Evolutionary conservation across 2,113 vertebrate species (phyloP), one percentile per base, ranked within the genome.

Genomic region (Merops nubicus): DNA sequence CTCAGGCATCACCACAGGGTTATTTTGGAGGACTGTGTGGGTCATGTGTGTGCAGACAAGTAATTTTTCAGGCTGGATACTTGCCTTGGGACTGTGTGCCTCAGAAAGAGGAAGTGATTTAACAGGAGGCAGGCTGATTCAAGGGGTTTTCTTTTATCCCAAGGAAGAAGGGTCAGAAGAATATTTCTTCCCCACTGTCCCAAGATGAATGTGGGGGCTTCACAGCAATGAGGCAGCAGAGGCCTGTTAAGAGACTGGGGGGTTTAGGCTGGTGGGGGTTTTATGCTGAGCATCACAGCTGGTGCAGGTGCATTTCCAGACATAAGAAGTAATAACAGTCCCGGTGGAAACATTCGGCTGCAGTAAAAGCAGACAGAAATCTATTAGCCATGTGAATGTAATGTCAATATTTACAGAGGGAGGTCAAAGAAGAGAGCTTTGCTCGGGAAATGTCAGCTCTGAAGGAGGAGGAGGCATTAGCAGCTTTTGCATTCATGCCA

Each of bases 321-420:
- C 95, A 62, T 96, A 97, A 98, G 97, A 97, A 97, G 96, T 86
- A 96, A 91, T 95, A 98, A 98, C 88, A 80, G 96, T 98, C 98
- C 97, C 94, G 0, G 85, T 93, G 97, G 98, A 98, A 98, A 97
- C 97, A 98, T 97, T 98, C 45, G 56, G 88, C 97, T 97, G 96
- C 12, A 4, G 96, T 97, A 98, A 98, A 88, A 97, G 95, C 96
- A 97, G 97, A 97, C 97, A 97, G 96, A 98, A 98, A 98, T 98
- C 97, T 98, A 98, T 98, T 98, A 98, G 95, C 97, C 96, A 96
- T 97, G 97, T 96, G 97, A 98, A 95, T 93, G 93, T 91, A 98
- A 97, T 97, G 97, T 98, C 98, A 98, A 98, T 98, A 97, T 98
- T 98, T 98, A 98, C 97, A 97, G 89, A 98, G 92, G 91, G 96